Evolutionary conservation across 2,888 invertebrate species (phyloP), one percentile per base, ranked within the genome.

Genomic region (Crepidodera aurea): DNA sequence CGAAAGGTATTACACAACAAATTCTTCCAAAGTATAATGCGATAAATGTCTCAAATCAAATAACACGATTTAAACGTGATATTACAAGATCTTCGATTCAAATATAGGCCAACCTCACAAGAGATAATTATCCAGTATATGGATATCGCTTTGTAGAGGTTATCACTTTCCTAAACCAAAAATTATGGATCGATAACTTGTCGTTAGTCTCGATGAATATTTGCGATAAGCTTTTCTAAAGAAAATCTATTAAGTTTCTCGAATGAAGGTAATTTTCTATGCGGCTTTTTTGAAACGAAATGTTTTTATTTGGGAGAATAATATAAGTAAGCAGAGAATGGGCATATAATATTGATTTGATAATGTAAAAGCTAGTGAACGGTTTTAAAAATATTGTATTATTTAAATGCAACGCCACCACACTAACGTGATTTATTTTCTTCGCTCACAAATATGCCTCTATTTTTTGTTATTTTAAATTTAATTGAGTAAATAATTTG

Each of bases 141-240:
- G 10, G 34, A 19, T n/a, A 32, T 18, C 18, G 22, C 19, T 50
- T 34, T 51, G n/a, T 37, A 51, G 16, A 34, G 51, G 51, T 32
- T 51, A 51, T 51, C 51, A 51, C 16, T 32, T 51, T 51, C 8
- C n/a, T 50, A 27, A n/a, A 8, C n/a, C 13, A 50, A 50, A 50
- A 50, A 50, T 15, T 32, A 22, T 13, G 25, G 15, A 25, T 53
- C 53, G 12, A 53, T 53, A 53, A 27, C 13, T n/a, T 13, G 25
- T 53, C 40, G 22, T 40, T 40, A 54, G 54, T 29, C 13, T 19
- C 13, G 54, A 54, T 54, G 42, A 42, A 40, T 54, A 54, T 54
- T 54, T 42, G 54, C 42, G 54, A 54, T 54, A 54, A 54, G 29
- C 27, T 53, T 53, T 54, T 54, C 54, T 29, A 54, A 54, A 54